Evolutionary conservation across 1,140 invertebrate species (phyloP), one percentile per base, ranked within the genome.

Genomic region (Eciton burchellii): DNA sequence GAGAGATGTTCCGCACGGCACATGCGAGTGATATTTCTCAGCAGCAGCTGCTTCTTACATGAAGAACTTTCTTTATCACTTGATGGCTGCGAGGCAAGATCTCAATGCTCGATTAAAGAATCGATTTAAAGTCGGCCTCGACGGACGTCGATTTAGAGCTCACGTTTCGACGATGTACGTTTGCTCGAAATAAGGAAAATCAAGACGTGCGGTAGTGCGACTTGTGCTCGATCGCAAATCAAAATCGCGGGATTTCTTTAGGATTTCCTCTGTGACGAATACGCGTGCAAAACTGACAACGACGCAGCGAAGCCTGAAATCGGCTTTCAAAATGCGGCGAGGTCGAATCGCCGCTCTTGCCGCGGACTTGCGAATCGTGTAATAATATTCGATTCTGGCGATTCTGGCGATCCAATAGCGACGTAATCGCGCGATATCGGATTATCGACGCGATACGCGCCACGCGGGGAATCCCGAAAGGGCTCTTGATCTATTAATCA

Each of bases 71-170:
- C n/a, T n/a, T n/a, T n/a, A n/a, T n/a, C n/a, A n/a, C n/a, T n/a
- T n/a, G n/a, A n/a, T n/a, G n/a, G n/a, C n/a, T n/a, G 47, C 3
- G 57, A 56, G 19, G 35, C 52, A 56, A 85, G 82, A 85, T 85
- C 59, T 65, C 73, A 60, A 49, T 43, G 74, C 65, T 60, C 84
- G 82, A 86, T 86, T 86, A 86, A 71, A 65, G 59, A 74, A 66
- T 86, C 84, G 82, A 86, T 86, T 86, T 86, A 81, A 59, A 68
- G 56, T 63, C 21, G 49, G 41, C 21, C n/a, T 1, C 8, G 45
- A 11, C 47, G 35, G 29, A 52, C n/a, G n/a, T n/a, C n/a, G n/a
- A n/a, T 21, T 41, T 68, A 68, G 73, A 66, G 49, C 74, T 70
- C 47, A 54, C 43, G 24, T 70, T 35, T 47, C 52, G 65, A 16